A percentile compares a stretch with the other conserved stretches of the same genome.
phyloP scores from a whole-genome alignment of 1,140 invertebrate species.

The Hormaphis cornu region DNA sequence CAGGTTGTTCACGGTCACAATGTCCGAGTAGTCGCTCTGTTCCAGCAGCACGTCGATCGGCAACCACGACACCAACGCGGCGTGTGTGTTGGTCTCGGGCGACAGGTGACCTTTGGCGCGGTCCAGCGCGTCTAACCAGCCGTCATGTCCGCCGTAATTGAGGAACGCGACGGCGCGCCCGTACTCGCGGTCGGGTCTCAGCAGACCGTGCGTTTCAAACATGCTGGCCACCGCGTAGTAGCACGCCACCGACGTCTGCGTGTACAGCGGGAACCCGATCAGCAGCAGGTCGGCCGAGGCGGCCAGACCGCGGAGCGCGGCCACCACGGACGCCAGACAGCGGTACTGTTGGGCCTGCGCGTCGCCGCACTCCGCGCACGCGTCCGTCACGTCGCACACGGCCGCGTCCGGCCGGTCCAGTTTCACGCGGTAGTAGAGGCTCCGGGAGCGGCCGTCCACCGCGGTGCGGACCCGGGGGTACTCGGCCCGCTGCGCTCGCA shows the following conservation, averaged over 20 bases:
- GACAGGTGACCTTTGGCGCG: neutral
- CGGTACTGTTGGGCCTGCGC: neutral
- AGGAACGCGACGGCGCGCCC: neutral
- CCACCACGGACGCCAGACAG: neutral
- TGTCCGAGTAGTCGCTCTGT: neutral
- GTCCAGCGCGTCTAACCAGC: neutral
- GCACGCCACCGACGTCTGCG: neutral
- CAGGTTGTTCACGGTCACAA: neutral
- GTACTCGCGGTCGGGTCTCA: neutral
- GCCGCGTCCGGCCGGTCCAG: neutral
- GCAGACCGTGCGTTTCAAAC: neutral
- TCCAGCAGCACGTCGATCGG: neutral
- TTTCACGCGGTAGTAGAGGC: neutral
- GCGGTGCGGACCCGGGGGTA: neutral
- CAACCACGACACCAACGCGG: conserved; percentile 4
- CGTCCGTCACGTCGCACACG: conserved; percentile 4
- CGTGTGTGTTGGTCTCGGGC: neutral
- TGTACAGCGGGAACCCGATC: neutral
- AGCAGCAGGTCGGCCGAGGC: neutral
- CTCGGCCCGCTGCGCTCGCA: neutral
- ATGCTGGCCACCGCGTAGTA: neutral
- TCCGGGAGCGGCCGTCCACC: neutral
- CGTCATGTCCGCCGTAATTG: neutral
- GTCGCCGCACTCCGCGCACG: neutral
- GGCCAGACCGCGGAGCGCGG: neutral